Evolutionary conservation across 2,888 invertebrate genomes (phyloP), one percentile per base, ranked within the genome.

Genomic region (Melinaea marsaeus): DNA sequence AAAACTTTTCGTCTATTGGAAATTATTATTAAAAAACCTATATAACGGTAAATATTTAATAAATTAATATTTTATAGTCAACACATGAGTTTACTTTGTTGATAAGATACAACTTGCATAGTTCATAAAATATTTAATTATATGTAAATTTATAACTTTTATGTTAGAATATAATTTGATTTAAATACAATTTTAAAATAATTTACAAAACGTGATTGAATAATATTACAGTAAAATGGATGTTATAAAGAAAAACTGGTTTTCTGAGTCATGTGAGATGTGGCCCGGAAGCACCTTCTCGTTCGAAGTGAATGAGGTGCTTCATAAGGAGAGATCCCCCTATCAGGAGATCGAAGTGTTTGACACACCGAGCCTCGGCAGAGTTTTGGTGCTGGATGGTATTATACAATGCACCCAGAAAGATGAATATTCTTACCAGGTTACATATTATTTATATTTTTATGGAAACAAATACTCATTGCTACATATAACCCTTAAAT

Each of bases 391-490:
- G 2, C 88, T 99, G 54, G 99, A 99, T 87, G 98, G 98, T 34
- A 96, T 99, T 35, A 98, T 99, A 72, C 99, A 99, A 81, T 98
- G 98, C 77, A 97, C 99, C 0, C 95, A 99, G 81, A 93, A 94
- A 73, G 99, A 99, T 91, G 99, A 99, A 84, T 98, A 97, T 85
- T 94, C 98, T 0, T 99, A 99, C 84, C 99, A 99, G 85, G 91
- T 90, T 72, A 68, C 47, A 6, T 42, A 11, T 42, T 42, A 1
- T 42, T 42, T 42, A 9, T 42, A 42, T 9, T 37, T 37, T 6
- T 37, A 37, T 37, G 37, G 7, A 37, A 37, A 2, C 22, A 22
- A 22, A 22, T 22, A 22, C 22, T 22, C 22, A 22, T 22, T 22
- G 22, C 22, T 22, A 22, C 22, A 22, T 22, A 22, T 22, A 22